Evolutionary conservation across 2,888 invertebrate genomes (phyloP), one percentile per base, ranked within the genome.

Genomic region (Ernsta delagoae): DNA sequence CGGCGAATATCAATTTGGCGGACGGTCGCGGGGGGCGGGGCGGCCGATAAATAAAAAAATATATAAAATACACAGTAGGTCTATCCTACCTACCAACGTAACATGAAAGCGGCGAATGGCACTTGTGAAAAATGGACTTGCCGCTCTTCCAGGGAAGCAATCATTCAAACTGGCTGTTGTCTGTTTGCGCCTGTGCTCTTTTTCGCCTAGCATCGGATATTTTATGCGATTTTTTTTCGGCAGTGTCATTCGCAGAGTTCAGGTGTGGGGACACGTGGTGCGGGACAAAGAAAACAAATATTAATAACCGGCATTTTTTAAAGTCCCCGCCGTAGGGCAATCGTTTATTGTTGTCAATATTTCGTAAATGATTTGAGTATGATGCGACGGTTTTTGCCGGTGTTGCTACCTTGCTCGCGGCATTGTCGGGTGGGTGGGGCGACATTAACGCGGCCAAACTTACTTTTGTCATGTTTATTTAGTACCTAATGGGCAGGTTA

Each of bases 41-140:
- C 53, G 75, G 77, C 77, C 87, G 88, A 90, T 90, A 92, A 91
- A 92, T 89, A 91, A 92, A 90, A 60, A 87, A 78, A 88, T 83
- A 79, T n/a, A 90, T 88, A 92, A n/a, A n/a, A n/a, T n/a, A n/a
- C n/a, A 89, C 84, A 86, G 89, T 67, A 24, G 24, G 1, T n/a
- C n/a, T n/a, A n/a, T 24, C 1, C 24, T 24, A 57, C 31, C 4
- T 59, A 62, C 76, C 76, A 74, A 87, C 88, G 86, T 83, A 88
- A 88, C 88, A 87, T 89, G 89, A 89, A 92, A 90, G 90, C 92
- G 86, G 88, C 88, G 92, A 93, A 93, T 93, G 92, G 92, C 93
- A 93, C 93, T 93, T 89, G 92, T 93, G 93, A 93, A 93, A 93
- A 93, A 93, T 93, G 93, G 93, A 93, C 93, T 92, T 89, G 89